Evolutionary conservation across 2,113 vertebrate genomes (phyloP).

Genomic region (Ardeotis arabs): DNA sequence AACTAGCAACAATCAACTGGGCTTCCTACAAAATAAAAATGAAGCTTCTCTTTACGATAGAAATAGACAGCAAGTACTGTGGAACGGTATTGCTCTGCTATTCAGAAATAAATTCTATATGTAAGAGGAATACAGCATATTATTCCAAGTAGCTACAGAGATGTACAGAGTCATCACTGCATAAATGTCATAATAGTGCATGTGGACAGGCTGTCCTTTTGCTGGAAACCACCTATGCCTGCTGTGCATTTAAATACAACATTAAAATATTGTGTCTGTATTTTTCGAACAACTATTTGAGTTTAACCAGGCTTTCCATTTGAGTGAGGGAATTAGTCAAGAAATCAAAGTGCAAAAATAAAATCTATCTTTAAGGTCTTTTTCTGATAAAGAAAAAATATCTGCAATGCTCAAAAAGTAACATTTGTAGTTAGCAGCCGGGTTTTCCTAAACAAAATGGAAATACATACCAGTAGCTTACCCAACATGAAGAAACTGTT

Average conservation of each 20-base stretch:
- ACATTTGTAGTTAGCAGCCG: neutral
- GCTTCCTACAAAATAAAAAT: neutral
- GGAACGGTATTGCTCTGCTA: neutral
- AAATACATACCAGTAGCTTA: neutral
- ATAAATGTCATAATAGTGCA: too few relatives aligned
- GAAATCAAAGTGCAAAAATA: neutral
- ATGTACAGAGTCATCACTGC: neutral
- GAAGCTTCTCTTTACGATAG: neutral
- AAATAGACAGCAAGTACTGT: neutral
- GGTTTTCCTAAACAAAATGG: neutral
- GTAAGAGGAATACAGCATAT: neutral
- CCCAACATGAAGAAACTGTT: neutral
- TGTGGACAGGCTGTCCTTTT: neutral
- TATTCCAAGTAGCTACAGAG: neutral
- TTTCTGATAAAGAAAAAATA: neutral
- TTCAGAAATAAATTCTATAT: neutral
- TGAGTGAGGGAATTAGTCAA: neutral
- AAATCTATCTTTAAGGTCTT: neutral
- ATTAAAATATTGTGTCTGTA: neutral
- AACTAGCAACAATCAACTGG: neutral
- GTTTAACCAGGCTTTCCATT: neutral
- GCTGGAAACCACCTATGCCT: neutral
- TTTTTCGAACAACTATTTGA: neutral
- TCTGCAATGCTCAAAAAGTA: neutral
- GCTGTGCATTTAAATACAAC: neutral